Percentiles rank a stretch among this genome's conserved stretches.
phyloP scores from a whole-genome alignment of 1,140 invertebrate species.

The Bathynomus jamesi region DNA sequence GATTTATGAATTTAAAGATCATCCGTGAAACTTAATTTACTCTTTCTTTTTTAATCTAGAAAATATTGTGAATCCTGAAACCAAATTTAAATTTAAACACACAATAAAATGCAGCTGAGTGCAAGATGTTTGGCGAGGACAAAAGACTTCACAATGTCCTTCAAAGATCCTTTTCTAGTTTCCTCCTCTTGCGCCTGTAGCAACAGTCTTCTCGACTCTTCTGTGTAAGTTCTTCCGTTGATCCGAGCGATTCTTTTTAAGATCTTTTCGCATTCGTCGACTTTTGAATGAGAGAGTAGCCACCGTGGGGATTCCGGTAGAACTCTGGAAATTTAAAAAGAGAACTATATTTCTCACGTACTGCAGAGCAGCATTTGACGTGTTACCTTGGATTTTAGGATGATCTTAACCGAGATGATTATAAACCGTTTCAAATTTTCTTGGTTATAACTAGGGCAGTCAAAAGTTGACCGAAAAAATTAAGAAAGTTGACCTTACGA shows the following conservation, averaged over 20 bases:
- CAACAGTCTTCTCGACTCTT: neutral
- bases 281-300: neutral
- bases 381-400: too few species aligned
- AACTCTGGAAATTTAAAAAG: neutral
- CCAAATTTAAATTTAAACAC: neutral
- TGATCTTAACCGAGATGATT: too few species aligned
- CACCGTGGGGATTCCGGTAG: neutral
- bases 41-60: too few species aligned
- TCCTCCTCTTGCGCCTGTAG: neutral
- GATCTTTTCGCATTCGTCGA: neutral
- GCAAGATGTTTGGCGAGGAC: neutral
- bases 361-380: too few species aligned
- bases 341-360: too few species aligned
- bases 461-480: too few species aligned
- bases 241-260: neutral
- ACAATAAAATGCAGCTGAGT: neutral
- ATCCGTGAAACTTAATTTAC: too few species aligned
- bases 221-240: neutral
- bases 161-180: neutral
- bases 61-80: too few species aligned
- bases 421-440: too few species aligned
- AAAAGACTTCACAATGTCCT: neutral
- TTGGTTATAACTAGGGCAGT: too few species aligned
- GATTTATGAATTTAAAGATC: too few species aligned
- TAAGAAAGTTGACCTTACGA: too few species aligned